These are phyloP conservation scores for Cyrtonyx montezumae DNA, from an alignment of 2,113 vertebrate genomes.

Conservation along the genomic window DNA sequence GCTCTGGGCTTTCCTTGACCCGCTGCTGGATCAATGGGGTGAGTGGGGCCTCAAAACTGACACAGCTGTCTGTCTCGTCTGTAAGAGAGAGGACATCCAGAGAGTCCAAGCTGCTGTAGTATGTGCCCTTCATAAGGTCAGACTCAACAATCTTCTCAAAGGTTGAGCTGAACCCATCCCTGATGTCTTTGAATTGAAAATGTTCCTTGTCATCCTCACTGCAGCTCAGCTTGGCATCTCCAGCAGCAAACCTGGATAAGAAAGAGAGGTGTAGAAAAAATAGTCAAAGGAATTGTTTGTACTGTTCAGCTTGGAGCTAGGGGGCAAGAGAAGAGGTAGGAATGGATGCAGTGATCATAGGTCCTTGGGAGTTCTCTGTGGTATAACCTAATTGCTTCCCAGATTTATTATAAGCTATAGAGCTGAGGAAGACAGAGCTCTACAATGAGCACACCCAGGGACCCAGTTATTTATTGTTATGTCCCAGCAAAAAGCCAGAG, in stretches of 20 bases:
- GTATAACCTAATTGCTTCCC: background rate
- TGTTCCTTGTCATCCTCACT: conserved; percentile 76
- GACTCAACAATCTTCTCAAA: conserved; percentile 98
- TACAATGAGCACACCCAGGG: background rate
- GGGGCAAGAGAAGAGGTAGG: background rate
- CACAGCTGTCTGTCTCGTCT: conserved; percentile 96
- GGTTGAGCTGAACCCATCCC: conserved; percentile 94
- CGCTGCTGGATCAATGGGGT: conserved; percentile 96
- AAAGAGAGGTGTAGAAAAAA: background rate
- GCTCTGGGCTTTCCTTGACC: conserved; percentile 88
- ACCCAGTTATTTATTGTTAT: background rate
- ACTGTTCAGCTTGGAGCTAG: background rate
- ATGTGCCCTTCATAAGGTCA: conserved; percentile 91
- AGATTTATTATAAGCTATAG: background rate
- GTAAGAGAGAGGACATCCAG: conserved; percentile 94
- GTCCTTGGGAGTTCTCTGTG: background rate
- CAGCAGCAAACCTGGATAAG: conserved; percentile 65
- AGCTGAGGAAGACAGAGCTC: background rate
- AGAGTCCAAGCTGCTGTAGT: conserved; percentile 96
- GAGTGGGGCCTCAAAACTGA: conserved; percentile 95
- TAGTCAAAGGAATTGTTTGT: background rate
- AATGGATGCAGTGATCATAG: background rate
- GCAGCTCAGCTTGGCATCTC: conserved; percentile 64
- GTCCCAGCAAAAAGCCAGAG: background rate
- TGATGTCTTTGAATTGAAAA: conserved; percentile 84